Percentiles rank a stretch among this genome's conserved stretches.
These are phyloP conservation scores for Nomia melanderi DNA, from an alignment of 1,140 invertebrate genomes.

Conservation along the genomic window DNA sequence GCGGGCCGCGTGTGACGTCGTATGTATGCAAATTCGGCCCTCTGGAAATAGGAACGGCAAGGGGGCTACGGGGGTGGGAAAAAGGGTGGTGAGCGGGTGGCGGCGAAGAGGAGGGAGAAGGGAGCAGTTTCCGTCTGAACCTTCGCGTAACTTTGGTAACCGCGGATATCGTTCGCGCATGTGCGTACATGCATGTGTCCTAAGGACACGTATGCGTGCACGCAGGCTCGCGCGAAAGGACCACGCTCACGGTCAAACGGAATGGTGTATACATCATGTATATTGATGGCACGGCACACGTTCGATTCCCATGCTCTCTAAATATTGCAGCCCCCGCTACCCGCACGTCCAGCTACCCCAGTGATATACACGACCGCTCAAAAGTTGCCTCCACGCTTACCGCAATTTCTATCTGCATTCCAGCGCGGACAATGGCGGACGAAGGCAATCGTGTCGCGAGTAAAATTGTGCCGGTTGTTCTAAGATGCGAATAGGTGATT, in stretches of 20 bases:
- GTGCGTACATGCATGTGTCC: constrained; percentile 42
- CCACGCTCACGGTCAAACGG: constrained; percentile 51
- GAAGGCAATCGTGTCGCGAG: too few relatives aligned
- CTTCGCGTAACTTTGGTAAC: constrained; percentile 72
- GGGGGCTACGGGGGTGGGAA: background rate
- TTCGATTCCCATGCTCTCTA: constrained; percentile 74
- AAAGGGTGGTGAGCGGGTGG: too few relatives aligned
- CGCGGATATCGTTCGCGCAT: constrained; percentile 68
- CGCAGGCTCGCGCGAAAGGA: constrained; percentile 16
- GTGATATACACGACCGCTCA: background rate
- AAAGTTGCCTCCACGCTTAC: background rate
- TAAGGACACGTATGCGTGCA: constrained; percentile 21
- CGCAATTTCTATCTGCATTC: constrained; percentile 17
- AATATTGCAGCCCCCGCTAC: constrained; percentile 65
- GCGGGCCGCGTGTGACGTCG: constrained; percentile 76
- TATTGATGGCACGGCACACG: constrained; percentile 72
- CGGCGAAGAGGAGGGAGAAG: too few relatives aligned
- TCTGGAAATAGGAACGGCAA: constrained; percentile 43
- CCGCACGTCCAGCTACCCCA: too few relatives aligned
- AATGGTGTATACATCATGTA: constrained; percentile 74
- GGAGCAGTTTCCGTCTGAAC: constrained; percentile 69
- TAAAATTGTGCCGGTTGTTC: too few relatives aligned
- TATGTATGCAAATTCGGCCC: constrained; percentile 78
- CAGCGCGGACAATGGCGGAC: too few relatives aligned
- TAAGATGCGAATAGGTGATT: too few relatives aligned